These are phyloP conservation scores for Ceratina japonica DNA, from an alignment of 1,140 invertebrate species.

Conservation along the genomic window DNA sequence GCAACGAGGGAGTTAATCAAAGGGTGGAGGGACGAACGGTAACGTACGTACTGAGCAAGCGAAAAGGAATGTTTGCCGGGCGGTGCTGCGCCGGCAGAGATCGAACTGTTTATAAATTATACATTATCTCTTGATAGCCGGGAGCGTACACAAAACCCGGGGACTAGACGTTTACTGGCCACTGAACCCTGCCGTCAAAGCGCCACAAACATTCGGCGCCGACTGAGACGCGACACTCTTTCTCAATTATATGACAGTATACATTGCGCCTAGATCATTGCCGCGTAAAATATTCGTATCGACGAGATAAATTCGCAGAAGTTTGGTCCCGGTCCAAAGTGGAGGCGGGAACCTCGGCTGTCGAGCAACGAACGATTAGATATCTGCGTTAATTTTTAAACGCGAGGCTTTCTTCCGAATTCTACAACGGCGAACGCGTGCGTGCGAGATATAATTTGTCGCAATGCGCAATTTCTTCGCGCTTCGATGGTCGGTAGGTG, in stretches of 20 bases:
- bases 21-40: conserved; percentile 29
- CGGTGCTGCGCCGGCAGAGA: conserved; percentile 62
- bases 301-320: neutral
- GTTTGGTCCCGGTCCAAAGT: conserved; percentile 22
- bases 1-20: conserved; percentile 35
- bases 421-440: neutral
- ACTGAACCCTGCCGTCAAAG: conserved; percentile 36
- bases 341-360: neutral
- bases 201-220: conserved; percentile 8
- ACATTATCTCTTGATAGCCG: conserved; percentile 76
- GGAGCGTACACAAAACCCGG: conserved; percentile 68
- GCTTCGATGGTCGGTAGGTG: neutral
- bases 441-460: neutral
- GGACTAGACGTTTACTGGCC: conserved; percentile 53
- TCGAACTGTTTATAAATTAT: conserved; percentile 80
- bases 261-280: no score
- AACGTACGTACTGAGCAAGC: conserved; percentile 23
- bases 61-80: conserved; percentile 46
- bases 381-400: conserved; percentile 32
- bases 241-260: no score
- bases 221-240: no score
- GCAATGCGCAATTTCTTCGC: neutral
- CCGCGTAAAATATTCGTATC: no score
- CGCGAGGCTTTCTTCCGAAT: conserved; percentile 26
- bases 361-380: conserved; percentile 21